Conservation (phyloP, 2,888 invertebrate genomes). For the Baronia brevicornis region DNA sequence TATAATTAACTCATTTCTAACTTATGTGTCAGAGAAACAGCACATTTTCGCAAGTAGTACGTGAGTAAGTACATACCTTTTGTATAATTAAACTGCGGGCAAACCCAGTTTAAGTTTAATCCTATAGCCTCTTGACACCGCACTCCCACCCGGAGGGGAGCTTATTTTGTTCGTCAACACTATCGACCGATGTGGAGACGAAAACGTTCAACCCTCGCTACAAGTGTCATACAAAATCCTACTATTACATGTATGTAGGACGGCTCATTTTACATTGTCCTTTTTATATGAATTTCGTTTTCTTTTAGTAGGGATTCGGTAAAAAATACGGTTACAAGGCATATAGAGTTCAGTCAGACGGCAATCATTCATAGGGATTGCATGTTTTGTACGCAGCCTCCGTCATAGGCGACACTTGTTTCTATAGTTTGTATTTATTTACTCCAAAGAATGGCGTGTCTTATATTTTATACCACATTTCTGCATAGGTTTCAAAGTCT, state of each 20-base stretch:
- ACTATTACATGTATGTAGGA: conserved; percentile 42
- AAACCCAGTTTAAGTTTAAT: conserved; percentile 74
- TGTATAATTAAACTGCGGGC: conserved; percentile 73
- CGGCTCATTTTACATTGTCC: conserved; percentile 46
- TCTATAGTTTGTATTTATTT: conserved; percentile 53
- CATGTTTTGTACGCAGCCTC: conserved; percentile 56
- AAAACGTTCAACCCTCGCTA: conserved; percentile 48
- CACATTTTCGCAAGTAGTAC: conserved; percentile 52
- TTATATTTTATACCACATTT: conserved; percentile 30
- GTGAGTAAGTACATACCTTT: conserved; percentile 60
- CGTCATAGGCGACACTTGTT: conserved; percentile 46
- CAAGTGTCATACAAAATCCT: conserved; percentile 50
- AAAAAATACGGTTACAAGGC: conserved; percentile 47
- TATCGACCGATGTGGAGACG: conserved; percentile 64
- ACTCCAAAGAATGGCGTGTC: conserved; percentile 36
- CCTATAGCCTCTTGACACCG: conserved; percentile 74
- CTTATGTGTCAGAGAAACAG: conserved; percentile 48
- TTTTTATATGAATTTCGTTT: conserved; percentile 29
- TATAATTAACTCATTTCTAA: conserved; percentile 65
- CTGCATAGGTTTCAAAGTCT: conserved; percentile 23
- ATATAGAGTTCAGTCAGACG: conserved; percentile 53
- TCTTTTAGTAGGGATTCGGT: conserved; percentile 38
- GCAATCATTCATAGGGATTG: conserved; percentile 59
- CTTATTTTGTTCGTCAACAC: conserved; percentile 74
- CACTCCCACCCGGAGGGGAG: conserved; percentile 60